phyloP scores from a whole-genome alignment of 2,113 vertebrate genomes.

The Fregata magnificens region DNA sequence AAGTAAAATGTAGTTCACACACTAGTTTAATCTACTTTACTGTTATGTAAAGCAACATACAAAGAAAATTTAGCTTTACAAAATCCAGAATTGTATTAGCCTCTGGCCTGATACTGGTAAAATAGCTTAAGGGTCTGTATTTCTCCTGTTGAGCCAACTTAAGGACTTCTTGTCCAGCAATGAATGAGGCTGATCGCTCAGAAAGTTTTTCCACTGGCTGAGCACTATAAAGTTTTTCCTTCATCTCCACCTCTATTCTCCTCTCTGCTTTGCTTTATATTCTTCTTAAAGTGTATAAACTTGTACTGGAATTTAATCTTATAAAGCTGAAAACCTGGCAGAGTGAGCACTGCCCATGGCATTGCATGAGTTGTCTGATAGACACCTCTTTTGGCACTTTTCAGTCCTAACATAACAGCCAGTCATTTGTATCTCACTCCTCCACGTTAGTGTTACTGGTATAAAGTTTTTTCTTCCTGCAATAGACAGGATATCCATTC shows the following conservation, averaged over 20 bases:
- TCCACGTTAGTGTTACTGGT: not conserved
- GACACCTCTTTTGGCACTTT: not conserved
- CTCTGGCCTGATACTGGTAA: not conserved
- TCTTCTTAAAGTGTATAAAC: not conserved
- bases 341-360: not conserved
- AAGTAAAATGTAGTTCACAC: not conserved
- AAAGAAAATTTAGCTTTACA: not conserved
- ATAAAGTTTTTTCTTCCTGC: not conserved
- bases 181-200: not conserved
- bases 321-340: not conserved
- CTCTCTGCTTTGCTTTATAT: not conserved
- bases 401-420: not conserved
- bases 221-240: not conserved
- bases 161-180: not conserved
- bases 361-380: not conserved
- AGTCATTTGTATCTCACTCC: not conserved
- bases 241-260: not conserved
- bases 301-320: not conserved
- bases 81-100: not conserved
- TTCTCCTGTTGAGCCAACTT: not conserved
- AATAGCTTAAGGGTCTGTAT: not conserved
- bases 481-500: not conserved
- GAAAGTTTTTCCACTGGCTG: not conserved
- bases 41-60: not conserved
- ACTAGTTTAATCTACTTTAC: not conserved